A percentile compares a stretch with the other conserved stretches of the same genome.
These are phyloP conservation scores for Smittia sp. DNA, from an alignment of 2,888 invertebrate genomes.

Conservation along the genomic window DNA sequence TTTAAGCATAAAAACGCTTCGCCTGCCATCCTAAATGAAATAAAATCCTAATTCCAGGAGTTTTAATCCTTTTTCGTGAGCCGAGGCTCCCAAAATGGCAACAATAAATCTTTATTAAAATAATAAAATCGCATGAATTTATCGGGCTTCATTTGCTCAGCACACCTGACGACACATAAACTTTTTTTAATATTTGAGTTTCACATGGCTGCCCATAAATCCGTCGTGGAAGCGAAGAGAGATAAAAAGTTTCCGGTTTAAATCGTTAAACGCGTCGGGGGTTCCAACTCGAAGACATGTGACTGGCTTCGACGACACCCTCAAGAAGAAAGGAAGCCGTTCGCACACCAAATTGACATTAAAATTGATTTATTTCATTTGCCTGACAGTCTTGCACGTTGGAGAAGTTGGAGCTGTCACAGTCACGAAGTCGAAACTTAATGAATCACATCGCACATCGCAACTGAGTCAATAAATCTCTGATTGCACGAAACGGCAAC, in stretches of 20 bases:
- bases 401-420: not conserved
- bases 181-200: not conserved
- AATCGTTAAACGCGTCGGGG: not conserved
- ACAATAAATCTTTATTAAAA: constrained; percentile 32
- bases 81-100: constrained; percentile 2
- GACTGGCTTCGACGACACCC: not conserved
- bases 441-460: constrained; percentile 34
- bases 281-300: no score
- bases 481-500: not conserved
- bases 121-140: constrained; percentile 22
- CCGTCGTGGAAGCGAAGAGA: not conserved
- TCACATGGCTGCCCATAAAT: no score
- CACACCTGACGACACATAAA: constrained; percentile 25
- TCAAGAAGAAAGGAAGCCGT: not conserved
- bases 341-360: constrained; percentile 28
- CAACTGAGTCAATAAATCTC: constrained; percentile 37
- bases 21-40: not conserved
- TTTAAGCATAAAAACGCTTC: not conserved
- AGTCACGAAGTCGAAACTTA: constrained; percentile 32
- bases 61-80: constrained; percentile 18
- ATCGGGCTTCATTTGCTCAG: not conserved
- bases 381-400: not conserved
- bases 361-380: constrained; percentile 35
- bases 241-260: not conserved
- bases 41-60: not conserved